Percentiles rank a stretch among this genome's conserved stretches.
phyloP scores from a whole-genome alignment of 2,888 invertebrate genomes.

The Urechis unicinctus region DNA sequence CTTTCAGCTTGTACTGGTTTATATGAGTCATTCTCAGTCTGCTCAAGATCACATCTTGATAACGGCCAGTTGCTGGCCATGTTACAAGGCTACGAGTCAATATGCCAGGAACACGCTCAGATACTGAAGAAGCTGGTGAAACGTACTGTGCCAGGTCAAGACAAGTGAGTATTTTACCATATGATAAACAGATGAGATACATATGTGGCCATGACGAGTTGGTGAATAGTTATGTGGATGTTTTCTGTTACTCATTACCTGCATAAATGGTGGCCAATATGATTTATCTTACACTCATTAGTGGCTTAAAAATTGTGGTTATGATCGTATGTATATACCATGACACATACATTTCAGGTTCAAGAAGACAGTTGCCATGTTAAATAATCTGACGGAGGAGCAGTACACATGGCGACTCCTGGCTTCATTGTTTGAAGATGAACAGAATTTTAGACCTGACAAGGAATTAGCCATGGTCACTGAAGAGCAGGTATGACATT shows the following conservation, averaged over 20 bases:
- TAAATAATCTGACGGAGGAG: slow-evolving; percentile 65
- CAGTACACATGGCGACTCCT: slow-evolving; percentile 83
- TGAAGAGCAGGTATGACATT: slow-evolving; percentile 13
- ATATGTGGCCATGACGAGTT: too few species aligned
- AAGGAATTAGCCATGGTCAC: slow-evolving; percentile 14
- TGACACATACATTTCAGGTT: slow-evolving; percentile 2
- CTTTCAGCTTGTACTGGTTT: not conserved
- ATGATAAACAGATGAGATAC: too few species aligned
- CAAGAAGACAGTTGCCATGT: slow-evolving; percentile 5
- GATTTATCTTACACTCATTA: too few species aligned
- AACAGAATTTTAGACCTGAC: slow-evolving; percentile 54
- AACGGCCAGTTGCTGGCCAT: not conserved
- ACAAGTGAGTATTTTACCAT: not conserved
- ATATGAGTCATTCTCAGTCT: not conserved
- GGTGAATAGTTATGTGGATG: too few species aligned
- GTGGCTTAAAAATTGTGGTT: too few species aligned
- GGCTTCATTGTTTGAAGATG: slow-evolving; percentile 74
- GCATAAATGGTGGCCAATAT: too few species aligned
- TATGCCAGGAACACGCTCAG: not conserved
- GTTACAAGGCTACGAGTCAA: not conserved
- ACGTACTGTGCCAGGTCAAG: not conserved
- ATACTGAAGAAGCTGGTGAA: not conserved
- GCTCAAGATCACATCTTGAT: not conserved
- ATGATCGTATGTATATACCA: not conserved
- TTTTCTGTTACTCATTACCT: too few species aligned